Base-by-base conservation (phyloP, 1,140 invertebrate genomes). In the Calosoma granatense region DNA sequence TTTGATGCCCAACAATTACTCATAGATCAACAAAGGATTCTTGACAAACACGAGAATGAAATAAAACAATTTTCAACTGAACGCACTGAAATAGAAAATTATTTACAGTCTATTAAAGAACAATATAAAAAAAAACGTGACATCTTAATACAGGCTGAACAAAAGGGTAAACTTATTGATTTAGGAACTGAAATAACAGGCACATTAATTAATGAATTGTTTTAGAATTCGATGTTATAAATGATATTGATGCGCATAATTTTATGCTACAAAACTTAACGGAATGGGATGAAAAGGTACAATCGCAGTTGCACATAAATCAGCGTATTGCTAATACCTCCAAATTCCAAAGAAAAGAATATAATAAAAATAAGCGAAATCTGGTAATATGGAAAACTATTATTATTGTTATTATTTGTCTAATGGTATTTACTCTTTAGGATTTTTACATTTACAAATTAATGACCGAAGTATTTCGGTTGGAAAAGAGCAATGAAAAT, bases 251-350 rank as follows among this genome's bases (percentile, higher is more conserved):
- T 61, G 72, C 74, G 0, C 60, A 78, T n/a, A 72, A 72, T 3
- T 64, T 72, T 1, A 64, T 79, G 2, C 72, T 73, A 53, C 65
- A 69, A 1, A 76, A 80, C 65, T 68, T 79, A 59, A 70, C 74
- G 22, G 56, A 66, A 20, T 80, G 77, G 77, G 74, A 78, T 23
- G 67, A 73, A 22, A 74, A 79, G 57, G 73, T 78, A 0, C 75
- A 79, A 59, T 75, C 74, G 0, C 73, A 79, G 54, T 66, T 80
- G 22, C 69, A 70, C 0, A 70, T 79, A 51, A 78, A 74, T 60
- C 75, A 79, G 59, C 69, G 78, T 20, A 72, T 78, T 60, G 74
- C 76, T 0, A 77, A 79, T 60, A 80, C 80, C 65, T 76, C 78
- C 61, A 66, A 68, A 19, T 67, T 68, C 23, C 78, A 81, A 57